A percentile compares a stretch with the other conserved stretches of the same genome.
These are phyloP conservation scores for Archocentrus centrarchus DNA, from an alignment of 2,113 vertebrate genomes.

Conservation along the genomic window DNA sequence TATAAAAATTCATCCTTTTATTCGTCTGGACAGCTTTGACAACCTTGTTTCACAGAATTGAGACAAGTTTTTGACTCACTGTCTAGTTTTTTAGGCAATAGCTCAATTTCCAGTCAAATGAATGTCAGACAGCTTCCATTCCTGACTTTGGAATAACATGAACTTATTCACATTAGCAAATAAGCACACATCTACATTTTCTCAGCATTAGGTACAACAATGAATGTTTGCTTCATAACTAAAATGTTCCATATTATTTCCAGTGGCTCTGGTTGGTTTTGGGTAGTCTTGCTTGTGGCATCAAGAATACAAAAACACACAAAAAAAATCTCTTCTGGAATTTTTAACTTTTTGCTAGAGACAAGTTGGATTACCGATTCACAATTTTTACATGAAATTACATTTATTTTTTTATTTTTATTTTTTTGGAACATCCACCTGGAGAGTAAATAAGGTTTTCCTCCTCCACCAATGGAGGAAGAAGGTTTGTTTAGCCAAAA, in stretches of 20 bases:
- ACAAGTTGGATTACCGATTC: not conserved
- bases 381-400: not conserved
- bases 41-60: not conserved
- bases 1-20: conserved; percentile 39
- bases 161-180: conserved; percentile 12
- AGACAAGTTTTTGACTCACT: conserved; percentile 10
- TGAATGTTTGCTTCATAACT: not conserved
- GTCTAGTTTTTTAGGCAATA: not conserved
- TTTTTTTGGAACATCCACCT: not conserved
- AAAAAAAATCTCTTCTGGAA: not conserved
- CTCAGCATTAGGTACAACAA: not conserved
- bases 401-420: not conserved
- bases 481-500: not conserved
- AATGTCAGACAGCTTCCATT: conserved; percentile 21
- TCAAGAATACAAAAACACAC: not conserved
- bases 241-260: not conserved
- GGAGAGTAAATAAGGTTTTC: not conserved
- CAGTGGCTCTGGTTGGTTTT: not conserved
- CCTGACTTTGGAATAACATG: conserved; percentile 2
- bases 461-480: not conserved
- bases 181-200: not conserved
- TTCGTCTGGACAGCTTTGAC: conserved; percentile 27
- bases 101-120: conserved; percentile 1
- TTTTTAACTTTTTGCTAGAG: too few species aligned
- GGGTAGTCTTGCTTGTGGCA: not conserved